Conservation (phyloP, 2,113 vertebrate species). For the Tenebrosternarchus preto region DNA sequence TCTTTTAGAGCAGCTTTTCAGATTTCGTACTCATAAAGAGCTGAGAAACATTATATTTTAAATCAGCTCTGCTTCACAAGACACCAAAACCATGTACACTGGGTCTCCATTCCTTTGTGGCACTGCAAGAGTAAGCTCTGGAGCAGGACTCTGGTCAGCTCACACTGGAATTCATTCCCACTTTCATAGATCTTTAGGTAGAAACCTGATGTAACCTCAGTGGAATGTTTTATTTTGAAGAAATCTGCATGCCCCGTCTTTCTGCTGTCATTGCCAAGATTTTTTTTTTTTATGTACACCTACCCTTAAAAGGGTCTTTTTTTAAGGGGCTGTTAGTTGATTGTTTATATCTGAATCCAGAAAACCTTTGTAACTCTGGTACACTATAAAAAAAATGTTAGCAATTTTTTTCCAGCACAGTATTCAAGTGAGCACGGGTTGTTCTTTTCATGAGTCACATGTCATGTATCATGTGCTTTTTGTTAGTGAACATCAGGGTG, state of each 20-base stretch:
- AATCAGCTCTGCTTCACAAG: constrained; percentile 9
- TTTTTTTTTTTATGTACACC: background rate
- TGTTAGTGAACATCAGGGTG: background rate
- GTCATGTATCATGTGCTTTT: background rate
- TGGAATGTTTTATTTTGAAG: constrained; percentile 47
- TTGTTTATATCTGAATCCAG: too few species aligned
- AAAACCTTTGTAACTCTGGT: too few species aligned
- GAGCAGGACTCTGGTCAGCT: constrained; percentile 21
- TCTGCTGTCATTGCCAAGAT: background rate
- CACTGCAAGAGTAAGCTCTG: background rate
- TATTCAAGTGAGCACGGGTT: background rate
- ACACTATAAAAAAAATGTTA: background rate
- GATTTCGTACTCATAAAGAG: constrained; percentile 19
- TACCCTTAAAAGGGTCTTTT: background rate
- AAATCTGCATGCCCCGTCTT: constrained; percentile 28
- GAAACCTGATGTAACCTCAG: constrained; percentile 16
- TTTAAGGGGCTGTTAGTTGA: background rate
- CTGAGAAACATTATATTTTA: constrained; percentile 33
- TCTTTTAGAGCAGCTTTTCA: constrained; percentile 21
- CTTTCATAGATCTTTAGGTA: constrained; percentile 8
- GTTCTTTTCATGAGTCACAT: background rate
- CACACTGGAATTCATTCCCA: constrained; percentile 11
- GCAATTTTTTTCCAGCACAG: background rate
- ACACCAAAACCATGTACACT: background rate
- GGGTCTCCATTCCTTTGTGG: constrained; percentile 20